Evolutionary conservation across 2,113 vertebrate species (phyloP).

Genomic region (Crocuta crocuta): DNA sequence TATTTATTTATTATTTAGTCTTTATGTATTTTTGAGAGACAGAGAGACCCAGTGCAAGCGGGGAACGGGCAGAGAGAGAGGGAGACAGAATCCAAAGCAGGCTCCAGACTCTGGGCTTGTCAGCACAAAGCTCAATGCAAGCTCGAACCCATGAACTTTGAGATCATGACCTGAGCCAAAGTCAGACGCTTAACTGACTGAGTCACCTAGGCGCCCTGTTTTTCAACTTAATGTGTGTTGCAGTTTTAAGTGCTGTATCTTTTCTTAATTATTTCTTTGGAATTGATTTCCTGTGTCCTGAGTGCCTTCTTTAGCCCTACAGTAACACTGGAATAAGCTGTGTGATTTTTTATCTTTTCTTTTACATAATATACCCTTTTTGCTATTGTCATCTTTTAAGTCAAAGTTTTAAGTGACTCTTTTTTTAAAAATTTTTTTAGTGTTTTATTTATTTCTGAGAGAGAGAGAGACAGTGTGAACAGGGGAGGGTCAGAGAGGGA

Average conservation of each 20-base stretch:
- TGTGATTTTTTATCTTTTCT: background rate
- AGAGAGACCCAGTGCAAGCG: background rate
- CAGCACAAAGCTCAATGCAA: background rate
- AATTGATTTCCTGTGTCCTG: background rate
- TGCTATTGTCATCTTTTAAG: background rate
- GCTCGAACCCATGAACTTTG: background rate
- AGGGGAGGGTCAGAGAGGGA: too few relatives aligned
- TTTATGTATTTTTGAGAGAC: background rate
- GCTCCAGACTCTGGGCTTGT: background rate
- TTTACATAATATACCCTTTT: background rate
- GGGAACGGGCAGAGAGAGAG: background rate
- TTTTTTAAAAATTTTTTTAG: too few relatives aligned
- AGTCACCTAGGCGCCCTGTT: background rate
- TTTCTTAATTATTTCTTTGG: constrained; percentile 1
- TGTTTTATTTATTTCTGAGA: too few relatives aligned
- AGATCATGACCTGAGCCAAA: background rate
- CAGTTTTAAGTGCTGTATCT: background rate
- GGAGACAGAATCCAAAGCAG: background rate
- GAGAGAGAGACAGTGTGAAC: too few relatives aligned
- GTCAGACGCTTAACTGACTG: background rate
- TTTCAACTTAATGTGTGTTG: background rate
- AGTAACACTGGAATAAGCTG: background rate
- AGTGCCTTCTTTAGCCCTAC: background rate
- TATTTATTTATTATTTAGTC: background rate
- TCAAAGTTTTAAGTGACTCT: background rate